A percentile compares a stretch with the other conserved stretches of the same genome.
These are phyloP conservation scores for Morphnarchus princeps DNA, from an alignment of 2,113 vertebrate species.

Conservation along the genomic window DNA sequence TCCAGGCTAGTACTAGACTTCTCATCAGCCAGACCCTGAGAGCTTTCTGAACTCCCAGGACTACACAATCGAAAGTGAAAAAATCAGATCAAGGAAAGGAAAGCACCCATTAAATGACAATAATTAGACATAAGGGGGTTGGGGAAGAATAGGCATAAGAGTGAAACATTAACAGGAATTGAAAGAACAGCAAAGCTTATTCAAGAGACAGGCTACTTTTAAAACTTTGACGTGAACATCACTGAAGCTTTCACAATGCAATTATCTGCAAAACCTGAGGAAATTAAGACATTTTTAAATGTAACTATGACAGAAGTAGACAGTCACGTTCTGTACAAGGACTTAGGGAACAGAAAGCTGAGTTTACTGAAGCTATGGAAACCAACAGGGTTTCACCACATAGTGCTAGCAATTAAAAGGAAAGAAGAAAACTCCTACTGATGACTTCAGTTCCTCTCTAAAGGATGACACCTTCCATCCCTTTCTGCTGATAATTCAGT, in stretches of 20 bases:
- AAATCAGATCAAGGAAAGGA: background rate
- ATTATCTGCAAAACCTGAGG: background rate
- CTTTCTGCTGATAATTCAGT: background rate
- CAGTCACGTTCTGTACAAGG: background rate
- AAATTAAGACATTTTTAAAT: background rate
- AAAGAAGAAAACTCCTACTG: background rate
- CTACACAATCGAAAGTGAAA: background rate
- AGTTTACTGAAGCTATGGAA: background rate
- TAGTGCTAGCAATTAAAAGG: background rate
- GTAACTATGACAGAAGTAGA: background rate
- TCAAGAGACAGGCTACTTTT: background rate
- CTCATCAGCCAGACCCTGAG: background rate
- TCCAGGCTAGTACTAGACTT: background rate
- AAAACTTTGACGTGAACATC: background rate
- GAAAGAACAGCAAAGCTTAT: background rate
- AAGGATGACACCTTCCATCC: background rate
- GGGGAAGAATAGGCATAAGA: background rate
- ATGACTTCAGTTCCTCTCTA: background rate
- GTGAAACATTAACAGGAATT: background rate
- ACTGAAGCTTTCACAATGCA: background rate
- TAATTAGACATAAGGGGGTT: background rate
- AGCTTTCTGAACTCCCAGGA: background rate
- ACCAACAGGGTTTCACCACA: background rate
- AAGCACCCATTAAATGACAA: background rate
- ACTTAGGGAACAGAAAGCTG: background rate